Base-by-base conservation (phyloP, 1,140 invertebrate species). In the Caenorhabditis briggsae region DNA sequence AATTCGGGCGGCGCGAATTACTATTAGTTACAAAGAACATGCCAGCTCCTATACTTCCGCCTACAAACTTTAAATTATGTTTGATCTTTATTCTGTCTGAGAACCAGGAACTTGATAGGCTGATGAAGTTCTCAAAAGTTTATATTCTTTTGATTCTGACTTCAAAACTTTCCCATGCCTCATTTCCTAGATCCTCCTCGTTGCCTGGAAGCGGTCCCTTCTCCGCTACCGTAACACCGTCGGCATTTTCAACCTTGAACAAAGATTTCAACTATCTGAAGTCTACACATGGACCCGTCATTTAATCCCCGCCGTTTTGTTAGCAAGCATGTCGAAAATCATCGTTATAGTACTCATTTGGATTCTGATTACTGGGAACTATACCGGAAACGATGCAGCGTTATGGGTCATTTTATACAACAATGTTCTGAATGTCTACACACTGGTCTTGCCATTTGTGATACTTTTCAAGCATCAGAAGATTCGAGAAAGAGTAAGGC, bases 191-290 rank as follows among this genome's bases (percentile, higher is more conserved):
- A 50, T 78, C 23, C 46, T 78, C 3, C 16, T 78, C 70, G 23
- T 78, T 23, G 70, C 70, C 20, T 78, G 70, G 70, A 48, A 50
- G 23, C 25, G 33, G 1, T 78, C 70, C 3, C n/a, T 78, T 3
- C 25, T 9, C n/a, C 70, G 14, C 3, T 78, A 78, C 20, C 70
- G 70, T 78, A 6, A 46, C 18, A 78, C 70, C 0, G 20, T 78
- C 8, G 70, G 70, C 9, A 46, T 78, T 5, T 78, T 78, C 43
- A n/a, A n/a, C 2, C 11, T 78, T 7, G 46, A 78, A 18, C 70
- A 78, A 50, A 16, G 70, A 18, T 78, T 78, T 23, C 70, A 78
- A 50, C n/a, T 78, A 20, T 78, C 70, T 23, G 70, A 78, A 50
- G 70, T 78, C 11, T 78, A 78, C n/a, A 78, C 33, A 12, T 78